phyloP scores from a whole-genome alignment of 2,797 vertebrate genomes.

The Urosaurus nigricauda region DNA sequence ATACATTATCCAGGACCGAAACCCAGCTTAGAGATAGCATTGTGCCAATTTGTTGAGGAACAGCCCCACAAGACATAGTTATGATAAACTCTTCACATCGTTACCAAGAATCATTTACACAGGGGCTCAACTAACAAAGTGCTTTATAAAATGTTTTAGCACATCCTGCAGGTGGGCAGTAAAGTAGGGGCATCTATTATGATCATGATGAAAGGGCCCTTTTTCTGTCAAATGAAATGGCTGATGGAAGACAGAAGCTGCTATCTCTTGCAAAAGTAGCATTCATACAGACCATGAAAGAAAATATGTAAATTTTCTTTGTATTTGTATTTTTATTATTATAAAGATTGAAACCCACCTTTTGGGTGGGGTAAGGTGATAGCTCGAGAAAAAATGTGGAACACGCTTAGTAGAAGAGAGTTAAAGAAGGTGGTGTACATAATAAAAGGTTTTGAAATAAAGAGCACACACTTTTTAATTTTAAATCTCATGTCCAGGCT shows the following conservation, averaged over 20 bases:
- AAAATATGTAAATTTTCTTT: slow-evolving; percentile 69
- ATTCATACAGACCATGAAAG: slow-evolving; percentile 66
- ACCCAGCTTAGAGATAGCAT: slow-evolving; percentile 79
- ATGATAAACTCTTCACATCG: slow-evolving; percentile 77
- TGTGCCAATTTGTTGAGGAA: slow-evolving; percentile 78
- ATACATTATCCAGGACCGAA: slow-evolving; percentile 80
- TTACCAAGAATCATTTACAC: slow-evolving; percentile 76
- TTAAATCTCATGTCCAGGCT: slow-evolving; percentile 96
- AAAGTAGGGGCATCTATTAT: slow-evolving; percentile 56
- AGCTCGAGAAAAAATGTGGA: slow-evolving; percentile 43
- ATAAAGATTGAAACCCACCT: slow-evolving; percentile 71
- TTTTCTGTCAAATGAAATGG: slow-evolving; percentile 72
- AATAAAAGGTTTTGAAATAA: slow-evolving; percentile 77
- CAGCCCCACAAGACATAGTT: slow-evolving; percentile 74
- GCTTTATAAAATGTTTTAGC: slow-evolving; percentile 67
- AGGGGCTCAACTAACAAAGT: slow-evolving; percentile 71
- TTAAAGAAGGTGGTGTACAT: slow-evolving; percentile 58
- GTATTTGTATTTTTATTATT: slow-evolving; percentile 22
- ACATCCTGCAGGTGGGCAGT: slow-evolving; percentile 61
- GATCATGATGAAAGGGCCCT: slow-evolving; percentile 68
- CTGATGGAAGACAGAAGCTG: slow-evolving; percentile 70
- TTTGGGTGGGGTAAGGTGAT: slow-evolving; percentile 49
- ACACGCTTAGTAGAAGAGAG: slow-evolving; percentile 49
- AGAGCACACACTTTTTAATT: slow-evolving; percentile 84
- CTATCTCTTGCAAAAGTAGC: slow-evolving; percentile 65